Evolutionary conservation across 2,113 vertebrate species (phyloP).

Genomic region (Carettochelys insculpta): DNA sequence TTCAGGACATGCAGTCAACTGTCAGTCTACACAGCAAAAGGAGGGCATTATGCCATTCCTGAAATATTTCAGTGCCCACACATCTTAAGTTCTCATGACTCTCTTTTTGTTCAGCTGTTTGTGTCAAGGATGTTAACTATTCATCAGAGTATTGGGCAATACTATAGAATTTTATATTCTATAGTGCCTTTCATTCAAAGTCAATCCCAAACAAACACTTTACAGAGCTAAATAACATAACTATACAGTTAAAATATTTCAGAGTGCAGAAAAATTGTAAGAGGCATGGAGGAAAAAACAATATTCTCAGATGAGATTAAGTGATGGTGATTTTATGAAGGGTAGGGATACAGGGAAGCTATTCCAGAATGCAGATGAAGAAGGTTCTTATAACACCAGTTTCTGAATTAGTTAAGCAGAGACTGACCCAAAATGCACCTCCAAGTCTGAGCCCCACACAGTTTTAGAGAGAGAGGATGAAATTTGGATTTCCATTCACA

Average conservation of each 20-base stretch:
- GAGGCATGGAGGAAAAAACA: not conserved
- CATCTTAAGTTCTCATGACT: slow-evolving; percentile 70
- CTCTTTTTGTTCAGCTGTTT: slow-evolving; percentile 68
- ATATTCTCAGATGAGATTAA: slow-evolving; percentile 7
- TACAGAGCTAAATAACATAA: slow-evolving; percentile 23
- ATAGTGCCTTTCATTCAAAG: slow-evolving; percentile 43
- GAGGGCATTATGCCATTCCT: slow-evolving; percentile 64
- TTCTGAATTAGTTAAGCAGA: slow-evolving; percentile 20
- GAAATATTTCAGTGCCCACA: slow-evolving; percentile 73
- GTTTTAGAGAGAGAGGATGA: not conserved
- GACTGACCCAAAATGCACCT: not conserved
- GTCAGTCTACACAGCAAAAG: slow-evolving; percentile 60
- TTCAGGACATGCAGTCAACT: slow-evolving; percentile 46
- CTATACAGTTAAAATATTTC: slow-evolving; percentile 15
- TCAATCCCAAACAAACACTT: slow-evolving; percentile 31
- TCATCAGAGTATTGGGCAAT: slow-evolving; percentile 63
- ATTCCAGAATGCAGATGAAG: not conserved
- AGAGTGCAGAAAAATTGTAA: not conserved
- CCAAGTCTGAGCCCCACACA: slow-evolving; percentile 1
- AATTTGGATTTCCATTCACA: not conserved
- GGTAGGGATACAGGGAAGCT: not conserved
- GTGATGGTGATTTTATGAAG: not conserved
- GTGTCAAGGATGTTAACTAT: slow-evolving; percentile 64
- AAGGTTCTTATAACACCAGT: not conserved
- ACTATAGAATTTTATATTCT: slow-evolving; percentile 57